These are phyloP conservation scores for Fukomys damarensis DNA, from an alignment of 2,113 vertebrate genomes.

Conservation along the genomic window DNA sequence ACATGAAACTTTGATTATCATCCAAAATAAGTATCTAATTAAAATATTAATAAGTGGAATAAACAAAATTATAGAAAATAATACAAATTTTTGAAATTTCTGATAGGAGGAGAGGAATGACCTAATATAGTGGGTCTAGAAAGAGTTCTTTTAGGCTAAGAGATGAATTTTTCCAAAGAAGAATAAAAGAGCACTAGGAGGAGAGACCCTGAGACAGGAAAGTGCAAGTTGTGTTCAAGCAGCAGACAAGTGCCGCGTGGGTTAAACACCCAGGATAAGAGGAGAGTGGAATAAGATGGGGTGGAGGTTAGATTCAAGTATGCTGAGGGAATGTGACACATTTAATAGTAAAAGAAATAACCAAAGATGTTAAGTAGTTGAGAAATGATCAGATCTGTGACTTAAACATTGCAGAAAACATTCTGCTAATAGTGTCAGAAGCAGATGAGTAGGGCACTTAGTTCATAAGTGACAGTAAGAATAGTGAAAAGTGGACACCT, in stretches of 20 bases:
- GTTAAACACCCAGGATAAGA: neutral
- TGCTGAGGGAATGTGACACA: neutral
- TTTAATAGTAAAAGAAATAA: neutral
- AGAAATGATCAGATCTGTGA: neutral
- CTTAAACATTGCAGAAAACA: neutral
- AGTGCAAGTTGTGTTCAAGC: fast-evolving
- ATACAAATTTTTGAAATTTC: neutral
- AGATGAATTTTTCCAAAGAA: neutral
- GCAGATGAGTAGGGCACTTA: neutral
- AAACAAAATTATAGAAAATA: neutral
- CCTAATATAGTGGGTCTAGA: neutral
- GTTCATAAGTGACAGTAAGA: fast-evolving
- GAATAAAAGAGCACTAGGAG: neutral
- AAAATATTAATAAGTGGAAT: neutral
- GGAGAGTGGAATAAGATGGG: neutral
- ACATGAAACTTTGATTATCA: neutral
- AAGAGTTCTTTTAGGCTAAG: neutral
- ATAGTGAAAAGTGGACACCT: too few species aligned
- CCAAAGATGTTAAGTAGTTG: neutral
- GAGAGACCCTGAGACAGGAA: neutral
- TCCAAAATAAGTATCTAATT: neutral
- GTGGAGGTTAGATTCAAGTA: neutral
- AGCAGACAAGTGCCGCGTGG: neutral
- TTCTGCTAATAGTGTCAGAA: neutral
- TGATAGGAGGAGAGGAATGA: neutral